These are phyloP conservation scores for Nomada flava DNA, from an alignment of 2,888 invertebrate genomes.

Conservation along the genomic window DNA sequence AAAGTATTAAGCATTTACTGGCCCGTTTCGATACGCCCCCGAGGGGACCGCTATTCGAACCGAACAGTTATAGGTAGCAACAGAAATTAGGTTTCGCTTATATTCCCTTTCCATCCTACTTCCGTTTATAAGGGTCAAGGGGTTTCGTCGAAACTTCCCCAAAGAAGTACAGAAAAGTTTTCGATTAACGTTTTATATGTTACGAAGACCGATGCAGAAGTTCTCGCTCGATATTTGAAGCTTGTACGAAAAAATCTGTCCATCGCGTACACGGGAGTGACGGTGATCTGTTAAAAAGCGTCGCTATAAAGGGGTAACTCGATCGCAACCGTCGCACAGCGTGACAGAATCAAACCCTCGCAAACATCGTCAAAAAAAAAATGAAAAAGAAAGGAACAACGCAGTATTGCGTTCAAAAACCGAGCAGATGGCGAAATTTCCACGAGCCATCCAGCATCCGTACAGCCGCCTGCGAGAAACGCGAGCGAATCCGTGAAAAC, in stretches of 20 bases:
- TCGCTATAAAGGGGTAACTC: slow-evolving; percentile 10
- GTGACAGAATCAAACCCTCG: neutral
- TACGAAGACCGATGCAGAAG: too few relatives aligned
- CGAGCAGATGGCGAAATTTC: neutral
- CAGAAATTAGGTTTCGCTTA: neutral
- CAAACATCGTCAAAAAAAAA: neutral
- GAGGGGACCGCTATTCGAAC: neutral
- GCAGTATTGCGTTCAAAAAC: neutral
- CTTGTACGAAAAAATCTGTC: neutral
- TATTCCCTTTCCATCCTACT: neutral
- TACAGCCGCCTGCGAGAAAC: slow-evolving; percentile 33
- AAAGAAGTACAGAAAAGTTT: too few relatives aligned
- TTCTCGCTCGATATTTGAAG: too few relatives aligned
- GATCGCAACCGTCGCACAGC: neutral
- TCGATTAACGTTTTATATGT: too few relatives aligned
- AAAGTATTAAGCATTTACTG: slow-evolving; percentile 24
- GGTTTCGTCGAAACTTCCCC: too few relatives aligned
- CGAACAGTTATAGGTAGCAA: too few relatives aligned
- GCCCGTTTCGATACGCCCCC: neutral
- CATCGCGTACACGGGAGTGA: neutral
- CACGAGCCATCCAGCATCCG: neutral
- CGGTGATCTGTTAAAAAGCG: neutral
- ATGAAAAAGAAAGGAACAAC: neutral
- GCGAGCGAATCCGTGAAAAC: slow-evolving; percentile 4
- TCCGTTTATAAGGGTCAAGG: too few relatives aligned